phyloP scores from a whole-genome alignment of 2,113 vertebrate species.

The Epinephelus fuscoguttatus region DNA sequence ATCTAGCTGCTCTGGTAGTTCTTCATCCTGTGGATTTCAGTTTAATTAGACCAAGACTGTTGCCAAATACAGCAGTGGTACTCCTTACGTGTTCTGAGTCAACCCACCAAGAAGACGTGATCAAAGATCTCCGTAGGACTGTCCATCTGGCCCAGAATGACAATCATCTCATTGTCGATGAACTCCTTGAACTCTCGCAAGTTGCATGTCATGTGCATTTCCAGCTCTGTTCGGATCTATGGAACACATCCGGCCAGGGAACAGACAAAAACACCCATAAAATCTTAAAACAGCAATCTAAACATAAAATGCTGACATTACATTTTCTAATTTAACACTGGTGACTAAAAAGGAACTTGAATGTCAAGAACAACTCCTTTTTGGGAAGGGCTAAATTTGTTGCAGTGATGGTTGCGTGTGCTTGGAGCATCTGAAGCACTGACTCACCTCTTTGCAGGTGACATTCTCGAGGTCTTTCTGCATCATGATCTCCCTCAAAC shows the following conservation, averaged over 20 bases:
- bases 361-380: neutral
- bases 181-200: constrained; percentile 97
- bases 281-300: neutral
- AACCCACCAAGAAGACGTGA: constrained; percentile 94
- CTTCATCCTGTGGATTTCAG: neutral
- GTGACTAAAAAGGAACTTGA: neutral
- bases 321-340: neutral
- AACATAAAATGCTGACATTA: neutral
- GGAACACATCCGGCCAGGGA: constrained; percentile 5
- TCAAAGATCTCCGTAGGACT: constrained; percentile 98
- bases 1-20: neutral
- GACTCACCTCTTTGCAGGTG: constrained; percentile 96
- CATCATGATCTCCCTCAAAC: constrained; percentile 98
- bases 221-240: constrained; percentile 96
- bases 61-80: neutral
- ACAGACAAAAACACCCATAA: neutral
- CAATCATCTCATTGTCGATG: constrained; percentile 99
- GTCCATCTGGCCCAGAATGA: constrained; percentile 99
- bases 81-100: neutral
- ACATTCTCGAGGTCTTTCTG: constrained; percentile 98
- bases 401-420: neutral
- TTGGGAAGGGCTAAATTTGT: neutral
- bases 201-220: constrained; percentile 99
- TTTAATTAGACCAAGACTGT: neutral
- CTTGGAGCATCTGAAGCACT: neutral